Base-by-base conservation (phyloP, 2,888 invertebrate genomes). In the Drosophila quinaria region DNA sequence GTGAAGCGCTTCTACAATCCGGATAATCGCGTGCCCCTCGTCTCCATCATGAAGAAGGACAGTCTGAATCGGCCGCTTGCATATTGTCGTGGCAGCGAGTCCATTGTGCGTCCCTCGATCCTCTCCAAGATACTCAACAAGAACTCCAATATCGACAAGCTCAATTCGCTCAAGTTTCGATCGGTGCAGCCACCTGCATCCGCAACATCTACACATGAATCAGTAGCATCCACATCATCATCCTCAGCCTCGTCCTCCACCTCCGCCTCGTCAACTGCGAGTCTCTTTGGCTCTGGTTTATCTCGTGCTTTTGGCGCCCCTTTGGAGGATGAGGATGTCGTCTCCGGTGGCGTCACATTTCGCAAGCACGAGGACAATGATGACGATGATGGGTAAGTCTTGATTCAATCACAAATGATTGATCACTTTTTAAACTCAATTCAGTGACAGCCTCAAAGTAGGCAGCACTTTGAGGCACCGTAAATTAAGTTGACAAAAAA, bases 31-130 rank as follows among this genome's bases (percentile, higher is more conserved):
- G 94, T 94, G 58, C 95, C 95, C 46, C 93, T 95, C 60, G 93
- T 94, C 59, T 94, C 95, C 55, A 95, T 95, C 58, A 95, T 95
- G 79, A 95, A 95, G 91, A 95, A 95, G 91, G 94, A 94, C 77
- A 94, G 94, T 69, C 91, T 94, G 59, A 92, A 94, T 56, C 94
- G 94, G 81, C 93, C 94, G 78, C 92, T 94, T n/a, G 94, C 94
- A 81, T 94, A 94, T 86, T 94, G 94, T 35, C 76, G 90, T n/a
- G 93, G 94, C 75, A 94, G 94, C 74, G 94, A 94, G 79, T 94
- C 94, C 78, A 95, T 95, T 81, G 94, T 95, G 3, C 94, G 94
- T 80, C 95, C 95, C 62, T 95, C 95, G 29, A 94, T 94, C 78
- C 90, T 95, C 74, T 95, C 95, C 51, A 95, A 95, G 91, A 93